phyloP scores from a whole-genome alignment of 1,140 invertebrate genomes.

The Drosophila ambigua region DNA sequence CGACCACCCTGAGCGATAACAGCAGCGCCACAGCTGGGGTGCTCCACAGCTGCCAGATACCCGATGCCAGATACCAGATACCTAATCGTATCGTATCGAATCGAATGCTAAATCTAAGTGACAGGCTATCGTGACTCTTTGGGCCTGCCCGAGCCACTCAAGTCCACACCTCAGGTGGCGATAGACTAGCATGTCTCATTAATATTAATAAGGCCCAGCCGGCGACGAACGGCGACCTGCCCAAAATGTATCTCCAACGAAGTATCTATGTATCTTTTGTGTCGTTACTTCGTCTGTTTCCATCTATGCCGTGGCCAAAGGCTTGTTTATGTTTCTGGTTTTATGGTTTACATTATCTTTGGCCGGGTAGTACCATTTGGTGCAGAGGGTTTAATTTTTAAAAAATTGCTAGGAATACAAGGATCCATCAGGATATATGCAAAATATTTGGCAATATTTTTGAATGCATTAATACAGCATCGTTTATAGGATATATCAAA shows the following conservation, averaged over 20 bases:
- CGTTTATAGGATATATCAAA: no score
- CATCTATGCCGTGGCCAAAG: constrained; percentile 24
- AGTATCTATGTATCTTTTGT: constrained; percentile 29
- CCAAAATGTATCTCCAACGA: constrained; percentile 25
- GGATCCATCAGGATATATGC: no score
- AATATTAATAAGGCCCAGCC: constrained; percentile 69
- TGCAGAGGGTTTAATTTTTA: no score
- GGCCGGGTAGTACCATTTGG: no score
- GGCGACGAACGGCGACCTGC: neutral
- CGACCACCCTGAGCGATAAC: constrained; percentile 29
- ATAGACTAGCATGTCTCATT: constrained; percentile 70
- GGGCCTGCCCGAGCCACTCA: constrained; percentile 33
- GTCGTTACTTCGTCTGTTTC: neutral
- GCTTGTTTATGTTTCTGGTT: constrained; percentile 9
- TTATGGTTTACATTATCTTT: neutral
- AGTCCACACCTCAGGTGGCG: constrained; percentile 73
- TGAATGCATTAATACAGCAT: no score
- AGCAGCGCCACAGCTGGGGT: no score
- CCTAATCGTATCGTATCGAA: constrained; percentile 21
- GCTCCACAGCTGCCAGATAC: constrained; percentile 8
- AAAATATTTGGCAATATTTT: no score
- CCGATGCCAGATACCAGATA: constrained; percentile 10
- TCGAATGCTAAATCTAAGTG: constrained; percentile 50
- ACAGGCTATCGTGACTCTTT: constrained; percentile 46
- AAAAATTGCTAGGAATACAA: no score